Evolutionary conservation across 2,113 vertebrate species (phyloP), one percentile per base, ranked within the genome.

Genomic region (Xenopus tropicalis): DNA sequence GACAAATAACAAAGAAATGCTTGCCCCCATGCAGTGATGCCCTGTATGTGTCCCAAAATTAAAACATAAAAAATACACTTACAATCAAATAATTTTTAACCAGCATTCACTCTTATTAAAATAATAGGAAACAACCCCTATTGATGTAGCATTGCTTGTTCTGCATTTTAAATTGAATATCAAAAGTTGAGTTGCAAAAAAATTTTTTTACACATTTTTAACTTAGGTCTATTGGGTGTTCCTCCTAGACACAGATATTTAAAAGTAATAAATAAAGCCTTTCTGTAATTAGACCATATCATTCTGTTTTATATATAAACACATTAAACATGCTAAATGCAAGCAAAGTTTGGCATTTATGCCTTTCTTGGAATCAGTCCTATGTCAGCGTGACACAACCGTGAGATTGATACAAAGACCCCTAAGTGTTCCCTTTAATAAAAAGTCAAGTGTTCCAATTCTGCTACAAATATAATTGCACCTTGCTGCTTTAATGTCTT

Each of bases 381-480:
- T 62, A 37, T 17, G 10, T 14, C 44, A 61, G 56, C 42, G 54
- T 63, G 58, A 14, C 48, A 69, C 25, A 21, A 63, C 46, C 42
- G 19, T 51, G 73, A 69, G 58, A 76, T 22, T 62, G 57, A 69
- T 76, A 69, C 46, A 52, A 63, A 75, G 58, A 69, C 66, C 66
- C 73, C 73, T 63, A 76, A 76, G 73, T 69, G 73, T 64, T 76
- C 46, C 66, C 59, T 76, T 76, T 76, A 76, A 76, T 69, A 76
- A 76, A 76, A 56, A 76, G 73, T 69, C 73, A 76, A 76, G 48
- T 63, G 66, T 63, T 69, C 73, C 59, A 62, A 63, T 76, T 76
- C 63, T 29, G 57, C 66, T 63, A 76, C 25, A 25, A 62, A 63
- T 76, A 69, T 76, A 69, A 76, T 63, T 76, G 66, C 73, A 76